Conservation (phyloP, 2,113 vertebrate genomes). For the Suricata suricatta region DNA sequence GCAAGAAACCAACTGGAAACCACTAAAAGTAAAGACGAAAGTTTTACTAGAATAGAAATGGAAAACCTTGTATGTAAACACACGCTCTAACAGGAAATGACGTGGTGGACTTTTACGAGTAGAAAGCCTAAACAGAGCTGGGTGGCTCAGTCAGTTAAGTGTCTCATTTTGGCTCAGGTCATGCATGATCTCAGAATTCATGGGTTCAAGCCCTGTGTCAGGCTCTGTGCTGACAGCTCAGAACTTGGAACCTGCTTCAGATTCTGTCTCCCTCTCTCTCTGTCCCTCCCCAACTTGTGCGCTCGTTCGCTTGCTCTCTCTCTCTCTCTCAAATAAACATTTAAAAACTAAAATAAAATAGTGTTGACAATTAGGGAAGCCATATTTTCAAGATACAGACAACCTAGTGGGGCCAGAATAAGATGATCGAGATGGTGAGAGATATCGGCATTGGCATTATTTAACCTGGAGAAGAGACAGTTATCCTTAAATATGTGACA, state of each 20-base stretch:
- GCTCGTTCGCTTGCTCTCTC: no score
- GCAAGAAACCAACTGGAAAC: neutral
- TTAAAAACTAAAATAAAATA: neutral
- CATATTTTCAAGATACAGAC: neutral
- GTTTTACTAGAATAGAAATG: neutral
- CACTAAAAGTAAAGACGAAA: neutral
- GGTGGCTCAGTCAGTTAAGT: no score
- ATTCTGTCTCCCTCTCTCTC: no score
- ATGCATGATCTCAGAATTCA: no score
- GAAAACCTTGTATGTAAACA: neutral
- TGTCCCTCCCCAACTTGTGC: no score
- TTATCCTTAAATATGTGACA: neutral
- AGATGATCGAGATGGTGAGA: neutral
- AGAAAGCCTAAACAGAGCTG: neutral
- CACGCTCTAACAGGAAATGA: slow-evolving; percentile 1
- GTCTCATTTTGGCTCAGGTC: no score
- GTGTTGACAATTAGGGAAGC: neutral
- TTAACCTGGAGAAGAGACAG: neutral
- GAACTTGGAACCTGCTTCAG: no score
- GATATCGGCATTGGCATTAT: neutral
- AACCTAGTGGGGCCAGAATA: neutral
- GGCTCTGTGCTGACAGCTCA: no score
- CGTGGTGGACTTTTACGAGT: neutral
- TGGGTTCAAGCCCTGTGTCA: no score
- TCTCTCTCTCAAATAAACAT: no score